Conservation (phyloP, 2,888 invertebrate genomes). For the Drosophila rellima region DNA sequence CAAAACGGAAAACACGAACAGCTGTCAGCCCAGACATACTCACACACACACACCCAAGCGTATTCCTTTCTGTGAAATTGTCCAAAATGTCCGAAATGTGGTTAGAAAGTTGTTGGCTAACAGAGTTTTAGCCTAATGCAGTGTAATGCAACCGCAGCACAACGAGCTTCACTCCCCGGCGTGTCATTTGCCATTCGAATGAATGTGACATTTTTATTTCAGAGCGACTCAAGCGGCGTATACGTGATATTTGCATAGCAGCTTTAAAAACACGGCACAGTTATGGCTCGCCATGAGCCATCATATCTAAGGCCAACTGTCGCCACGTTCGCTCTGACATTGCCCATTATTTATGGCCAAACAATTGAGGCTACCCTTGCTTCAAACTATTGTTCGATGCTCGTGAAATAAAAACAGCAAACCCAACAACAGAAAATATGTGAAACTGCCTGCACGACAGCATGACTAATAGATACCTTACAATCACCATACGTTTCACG, state of each 20-base stretch:
- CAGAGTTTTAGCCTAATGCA: slow-evolving; percentile 51
- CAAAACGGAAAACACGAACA: slow-evolving; percentile 57
- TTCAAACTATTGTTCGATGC: slow-evolving; percentile 68
- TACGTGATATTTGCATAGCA: slow-evolving; percentile 58
- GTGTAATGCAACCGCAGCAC: slow-evolving; percentile 54
- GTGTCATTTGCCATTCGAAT: slow-evolving; percentile 66
- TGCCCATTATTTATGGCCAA: slow-evolving; percentile 73
- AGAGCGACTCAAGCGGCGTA: slow-evolving; percentile 38
- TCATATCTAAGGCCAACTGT: slow-evolving; percentile 52
- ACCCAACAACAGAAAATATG: slow-evolving; percentile 1
- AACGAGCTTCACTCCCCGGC: slow-evolving; percentile 50
- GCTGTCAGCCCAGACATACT: slow-evolving; percentile 60
- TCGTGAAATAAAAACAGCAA: slow-evolving; percentile 48
- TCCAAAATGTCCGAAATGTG: slow-evolving; percentile 57
- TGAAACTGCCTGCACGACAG: not conserved
- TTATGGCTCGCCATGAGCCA: slow-evolving; percentile 10
- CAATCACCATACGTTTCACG: too few relatives aligned
- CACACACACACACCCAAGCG: slow-evolving; percentile 7
- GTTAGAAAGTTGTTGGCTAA: slow-evolving; percentile 52
- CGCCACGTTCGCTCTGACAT: slow-evolving; percentile 59
- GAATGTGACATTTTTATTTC: slow-evolving; percentile 43
- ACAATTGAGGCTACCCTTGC: slow-evolving; percentile 67
- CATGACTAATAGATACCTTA: not conserved
- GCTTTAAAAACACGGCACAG: slow-evolving; percentile 43
- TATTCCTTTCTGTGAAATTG: slow-evolving; percentile 38